Percentiles rank a stretch among this genome's conserved stretches.
Conservation (phyloP, 2,888 invertebrate species). For the Actias luna region DNA sequence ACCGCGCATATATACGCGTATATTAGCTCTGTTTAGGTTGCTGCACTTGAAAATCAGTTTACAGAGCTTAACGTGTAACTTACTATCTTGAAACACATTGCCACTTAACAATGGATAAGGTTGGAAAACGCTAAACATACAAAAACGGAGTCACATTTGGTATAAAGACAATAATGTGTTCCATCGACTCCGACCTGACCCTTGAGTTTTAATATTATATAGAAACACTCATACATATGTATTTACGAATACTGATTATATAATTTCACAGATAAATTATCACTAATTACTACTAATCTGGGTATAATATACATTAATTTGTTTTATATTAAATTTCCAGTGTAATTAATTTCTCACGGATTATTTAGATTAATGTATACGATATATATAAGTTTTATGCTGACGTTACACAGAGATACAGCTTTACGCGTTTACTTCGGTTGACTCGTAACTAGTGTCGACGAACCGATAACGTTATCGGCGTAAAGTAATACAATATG, state of each 20-base stretch:
- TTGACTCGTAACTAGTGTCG: constrained; percentile 38
- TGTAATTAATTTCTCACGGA: constrained; percentile 27
- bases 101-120: too few species aligned
- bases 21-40: too few species aligned
- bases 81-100: too few species aligned
- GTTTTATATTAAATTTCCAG: not conserved
- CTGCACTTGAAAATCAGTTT: too few species aligned
- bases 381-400: constrained; percentile 27
- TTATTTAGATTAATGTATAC: constrained; percentile 21
- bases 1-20: too few species aligned
- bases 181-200: too few species aligned
- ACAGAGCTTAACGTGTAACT: too few species aligned
- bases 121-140: too few species aligned
- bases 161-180: too few species aligned
- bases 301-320: constrained; percentile 1
- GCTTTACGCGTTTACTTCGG: constrained; percentile 24
- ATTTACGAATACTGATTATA: not conserved
- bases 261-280: not conserved
- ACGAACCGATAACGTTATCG: constrained; percentile 48
- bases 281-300: not conserved
- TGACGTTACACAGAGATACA: constrained; percentile 19
- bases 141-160: too few species aligned
- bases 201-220: too few species aligned
- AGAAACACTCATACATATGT: not conserved
- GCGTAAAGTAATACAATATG: constrained; percentile 14